phyloP scores from a whole-genome alignment of 2,113 vertebrate genomes.

The Sminthopsis crassicaudata region DNA sequence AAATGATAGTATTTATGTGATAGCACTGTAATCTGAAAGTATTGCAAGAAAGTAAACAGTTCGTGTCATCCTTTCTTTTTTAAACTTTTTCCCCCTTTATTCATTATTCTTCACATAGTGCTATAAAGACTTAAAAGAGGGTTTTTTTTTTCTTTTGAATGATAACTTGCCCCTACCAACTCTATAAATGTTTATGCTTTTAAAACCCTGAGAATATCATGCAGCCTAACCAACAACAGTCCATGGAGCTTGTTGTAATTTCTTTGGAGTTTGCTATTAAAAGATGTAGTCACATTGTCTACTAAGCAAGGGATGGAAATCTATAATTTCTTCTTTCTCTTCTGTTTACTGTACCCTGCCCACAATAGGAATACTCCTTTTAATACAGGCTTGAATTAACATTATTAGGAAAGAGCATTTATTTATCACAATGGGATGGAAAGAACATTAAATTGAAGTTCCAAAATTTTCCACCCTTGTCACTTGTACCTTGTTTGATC shows the following conservation, averaged over 20 bases:
- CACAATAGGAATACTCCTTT: background rate
- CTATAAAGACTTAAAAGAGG: background rate
- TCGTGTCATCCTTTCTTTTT: too few relatives aligned
- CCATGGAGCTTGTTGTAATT: background rate
- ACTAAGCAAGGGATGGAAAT: background rate
- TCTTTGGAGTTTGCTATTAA: conserved; percentile 24
- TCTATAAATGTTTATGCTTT: background rate
- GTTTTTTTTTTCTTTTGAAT: background rate
- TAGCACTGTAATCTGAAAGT: background rate
- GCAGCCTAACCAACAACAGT: background rate
- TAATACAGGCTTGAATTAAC: background rate
- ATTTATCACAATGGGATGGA: background rate
- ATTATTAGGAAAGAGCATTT: background rate
- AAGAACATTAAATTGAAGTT: background rate
- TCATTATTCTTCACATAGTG: background rate
- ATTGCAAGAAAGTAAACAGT: background rate
- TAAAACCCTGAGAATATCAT: background rate
- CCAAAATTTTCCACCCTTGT: background rate
- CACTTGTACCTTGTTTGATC: background rate
- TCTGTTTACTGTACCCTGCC: background rate
- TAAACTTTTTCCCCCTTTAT: background rate
- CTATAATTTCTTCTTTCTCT: background rate
- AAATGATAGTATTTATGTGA: background rate
- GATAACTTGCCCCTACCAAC: background rate
- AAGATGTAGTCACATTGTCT: conserved; percentile 18